phyloP scores from a whole-genome alignment of 2,797 vertebrate genomes.

The Sebastes steindachneri region DNA sequence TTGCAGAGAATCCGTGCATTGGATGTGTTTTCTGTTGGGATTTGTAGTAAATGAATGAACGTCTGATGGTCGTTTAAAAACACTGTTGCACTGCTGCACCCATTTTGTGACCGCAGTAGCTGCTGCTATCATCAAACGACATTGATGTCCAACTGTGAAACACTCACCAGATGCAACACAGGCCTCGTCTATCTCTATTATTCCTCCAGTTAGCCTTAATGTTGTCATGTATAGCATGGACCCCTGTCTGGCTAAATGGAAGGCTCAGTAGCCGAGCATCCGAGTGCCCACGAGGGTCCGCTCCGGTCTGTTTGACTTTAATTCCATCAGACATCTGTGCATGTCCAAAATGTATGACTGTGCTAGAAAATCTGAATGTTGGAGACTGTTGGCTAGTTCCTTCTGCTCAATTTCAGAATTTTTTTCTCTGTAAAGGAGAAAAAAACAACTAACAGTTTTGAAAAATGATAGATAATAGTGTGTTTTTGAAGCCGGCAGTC shows the following conservation, averaged over 20 bases:
- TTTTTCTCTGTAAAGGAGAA: not conserved
- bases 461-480: not conserved
- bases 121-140: constrained; percentile 6
- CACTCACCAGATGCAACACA: constrained; percentile 1
- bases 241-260: not conserved
- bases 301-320: not conserved
- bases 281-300: not conserved
- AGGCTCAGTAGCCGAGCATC: not conserved
- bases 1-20: not conserved
- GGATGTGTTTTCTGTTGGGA: not conserved
- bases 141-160: constrained; percentile 16
- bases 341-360: not conserved
- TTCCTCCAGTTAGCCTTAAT: not conserved
- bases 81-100: not conserved
- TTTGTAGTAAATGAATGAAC: not conserved
- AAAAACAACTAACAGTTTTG: not conserved
- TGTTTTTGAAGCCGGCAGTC: not conserved
- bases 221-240: not conserved
- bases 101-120: not conserved
- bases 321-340: not conserved
- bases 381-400: not conserved
- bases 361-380: not conserved
- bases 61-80: not conserved
- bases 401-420: not conserved
- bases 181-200: not conserved